These are phyloP conservation scores for Manis pentadactyla DNA, from an alignment of 2,797 vertebrate species.

Conservation along the genomic window DNA sequence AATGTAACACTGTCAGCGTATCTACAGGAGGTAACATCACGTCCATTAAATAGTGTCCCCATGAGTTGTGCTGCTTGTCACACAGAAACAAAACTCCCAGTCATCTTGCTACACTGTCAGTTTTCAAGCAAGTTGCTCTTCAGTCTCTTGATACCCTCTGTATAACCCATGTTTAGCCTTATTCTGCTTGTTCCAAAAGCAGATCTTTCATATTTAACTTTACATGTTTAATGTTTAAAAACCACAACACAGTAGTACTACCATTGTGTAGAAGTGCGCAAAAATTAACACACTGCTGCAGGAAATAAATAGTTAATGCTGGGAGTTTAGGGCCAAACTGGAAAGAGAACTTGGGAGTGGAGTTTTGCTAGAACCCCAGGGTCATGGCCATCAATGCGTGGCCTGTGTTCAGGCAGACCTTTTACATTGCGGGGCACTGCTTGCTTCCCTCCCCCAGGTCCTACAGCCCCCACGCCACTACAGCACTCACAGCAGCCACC, in stretches of 20 bases:
- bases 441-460: slow-evolving; percentile 64
- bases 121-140: slow-evolving; percentile 85
- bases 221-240: slow-evolving; percentile 78
- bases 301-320: slow-evolving; percentile 83
- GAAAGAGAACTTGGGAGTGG: slow-evolving; percentile 60
- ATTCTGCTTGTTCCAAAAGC: slow-evolving; percentile 81
- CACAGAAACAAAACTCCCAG: slow-evolving; percentile 75
- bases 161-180: slow-evolving; percentile 61
- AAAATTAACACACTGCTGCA: slow-evolving; percentile 86
- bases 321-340: slow-evolving; percentile 45
- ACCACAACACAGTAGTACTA: slow-evolving; percentile 87
- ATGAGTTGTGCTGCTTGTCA: slow-evolving; percentile 85
- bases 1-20: slow-evolving; percentile 90
- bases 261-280: slow-evolving; percentile 85
- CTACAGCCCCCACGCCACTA: slow-evolving; percentile 64
- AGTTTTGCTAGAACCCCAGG: slow-evolving; percentile 69
- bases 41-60: slow-evolving; percentile 85
- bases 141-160: background rate
- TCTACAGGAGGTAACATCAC: slow-evolving; percentile 89
- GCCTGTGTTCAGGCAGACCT: slow-evolving; percentile 70
- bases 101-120: slow-evolving; percentile 85
- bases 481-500: slow-evolving; percentile 62
- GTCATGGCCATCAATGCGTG: slow-evolving; percentile 61
- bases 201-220: slow-evolving; percentile 80
- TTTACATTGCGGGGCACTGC: slow-evolving; percentile 35